These are phyloP conservation scores for Harpagus bidentatus DNA, from an alignment of 2,113 vertebrate species.

Conservation along the genomic window DNA sequence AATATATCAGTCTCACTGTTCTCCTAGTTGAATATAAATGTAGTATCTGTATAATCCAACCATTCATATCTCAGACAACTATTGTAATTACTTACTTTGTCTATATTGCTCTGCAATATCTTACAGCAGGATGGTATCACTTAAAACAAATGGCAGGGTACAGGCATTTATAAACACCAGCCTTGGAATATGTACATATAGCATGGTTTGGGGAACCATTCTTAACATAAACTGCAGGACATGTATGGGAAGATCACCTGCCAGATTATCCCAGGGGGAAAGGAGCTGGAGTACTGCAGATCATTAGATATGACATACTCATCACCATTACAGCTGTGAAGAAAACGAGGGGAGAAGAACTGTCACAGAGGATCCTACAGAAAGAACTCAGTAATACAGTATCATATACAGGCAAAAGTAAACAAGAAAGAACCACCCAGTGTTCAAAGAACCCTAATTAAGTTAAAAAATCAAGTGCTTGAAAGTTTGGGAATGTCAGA, in stretches of 20 bases:
- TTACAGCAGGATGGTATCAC: not conserved
- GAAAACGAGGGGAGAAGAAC: not conserved
- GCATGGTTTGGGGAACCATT: not conserved
- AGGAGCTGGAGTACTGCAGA: not conserved
- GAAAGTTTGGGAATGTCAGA: not conserved
- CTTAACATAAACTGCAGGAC: not conserved
- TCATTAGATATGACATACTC: not conserved
- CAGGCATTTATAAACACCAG: not conserved
- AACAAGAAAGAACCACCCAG: not conserved
- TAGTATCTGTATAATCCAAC: not conserved
- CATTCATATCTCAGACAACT: not conserved
- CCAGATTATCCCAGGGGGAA: not conserved
- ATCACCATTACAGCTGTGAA: not conserved
- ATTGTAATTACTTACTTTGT: not conserved
- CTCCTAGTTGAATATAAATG: not conserved
- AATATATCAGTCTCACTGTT: slow-evolving; percentile 27
- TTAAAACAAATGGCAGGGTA: not conserved
- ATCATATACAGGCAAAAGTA: not conserved
- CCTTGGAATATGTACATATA: not conserved
- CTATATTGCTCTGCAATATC: not conserved
- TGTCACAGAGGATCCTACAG: not conserved
- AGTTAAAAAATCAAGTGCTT: not conserved
- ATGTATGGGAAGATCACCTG: not conserved
- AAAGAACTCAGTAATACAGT: not conserved
- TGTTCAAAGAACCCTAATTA: not conserved